Evolutionary conservation across 2,888 invertebrate genomes (phyloP), one percentile per base, ranked within the genome.

Genomic region (Cerceris ruficornis): DNA sequence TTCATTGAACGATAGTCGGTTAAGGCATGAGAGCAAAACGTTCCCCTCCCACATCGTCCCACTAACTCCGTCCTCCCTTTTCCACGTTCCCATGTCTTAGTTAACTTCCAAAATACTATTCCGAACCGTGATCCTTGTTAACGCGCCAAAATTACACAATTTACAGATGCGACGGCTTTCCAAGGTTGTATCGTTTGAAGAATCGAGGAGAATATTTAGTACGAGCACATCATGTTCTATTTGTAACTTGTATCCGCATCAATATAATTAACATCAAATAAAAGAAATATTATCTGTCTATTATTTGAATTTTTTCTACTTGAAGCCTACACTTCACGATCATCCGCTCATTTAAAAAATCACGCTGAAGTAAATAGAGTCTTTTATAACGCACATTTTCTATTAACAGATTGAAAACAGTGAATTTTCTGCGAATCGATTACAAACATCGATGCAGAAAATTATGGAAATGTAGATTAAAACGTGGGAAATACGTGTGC

Each of bases 1-100:
- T 58, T 77, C 72, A 73, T 64, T 69, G 59, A 69, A 65, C 13
- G 54, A 72, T 11, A 14, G 66, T 77, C 28, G 13, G 8, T 58
- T 46, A 28, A 43, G 71, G 49, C 64, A 73, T 73, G 67, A 62
- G 59, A 59, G 54, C 50, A 14, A 65, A 52, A 77, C 55, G 42
- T 39, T n/a, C 67, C 17, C 64, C 70, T 60, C 43, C 46, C 46
- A 28, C 57, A 46, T 1, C 11, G 50, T 7, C 43, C 46, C 9
- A 6, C 58, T 42, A 2, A 13, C 11, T n/a, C 52, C 17, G 55
- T 55, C 13, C 8, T 55, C 9, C 55, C 17, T 55, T 17, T 17
- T 17, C n/a, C n/a, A n/a, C 6, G 17, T 11, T 17, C n/a, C 13
- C 14, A 52, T 46, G 46, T 46, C 5, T 28, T 4, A 28, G 1